Evolutionary conservation across 2,888 invertebrate species (phyloP), one percentile per base, ranked within the genome.

Genomic region (Andrena camellia): DNA sequence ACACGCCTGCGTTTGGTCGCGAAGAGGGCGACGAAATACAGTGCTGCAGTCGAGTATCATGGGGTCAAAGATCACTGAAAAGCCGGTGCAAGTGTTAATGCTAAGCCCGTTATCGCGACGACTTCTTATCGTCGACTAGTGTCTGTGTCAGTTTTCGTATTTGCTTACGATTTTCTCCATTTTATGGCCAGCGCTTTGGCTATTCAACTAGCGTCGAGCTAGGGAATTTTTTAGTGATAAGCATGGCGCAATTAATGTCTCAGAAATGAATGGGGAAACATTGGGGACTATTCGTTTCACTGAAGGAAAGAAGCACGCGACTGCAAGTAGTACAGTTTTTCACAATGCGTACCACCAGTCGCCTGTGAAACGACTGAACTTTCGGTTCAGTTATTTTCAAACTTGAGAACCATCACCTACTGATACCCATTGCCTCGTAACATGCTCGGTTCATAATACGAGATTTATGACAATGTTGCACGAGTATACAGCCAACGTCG

Each of bases 381-480:
- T 70, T 71, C 35, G 29, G 29, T 42, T 42, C 17, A 33, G 48
- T 71, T 71, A 79, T 52, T 63, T 80, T 29, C 4, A 66, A 79
- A 57, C 13, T 52, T 23, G 13, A 2, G 42, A 60, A 67, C 52
- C 71, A 35, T 67, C 52, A 31, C n/a, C 20, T 7, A 10, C 42
- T 17, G 42, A 42, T 35, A 57, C 10, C 29, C 29, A 17, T 59
- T 13, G 70, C 50, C 29, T 52, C 7, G 81, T 54, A 70, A 52
- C 66, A 60, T 59, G 64, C 13, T 72, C n/a, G 57, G 48, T 63
- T 67, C 33, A 69, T 69, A 78, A 78, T 50, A 54, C 26, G 42
- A 73, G 70, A 83, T 78, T 73, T 78, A 74, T 66, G 75, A 75
- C 77, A 80, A 81, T 52, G 70, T 81, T 81, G 42, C 72, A 63